A percentile compares a stretch with the other conserved stretches of the same genome.
Conservation (phyloP, 2,113 vertebrate species). For the Rhinichthys klamathensis region DNA sequence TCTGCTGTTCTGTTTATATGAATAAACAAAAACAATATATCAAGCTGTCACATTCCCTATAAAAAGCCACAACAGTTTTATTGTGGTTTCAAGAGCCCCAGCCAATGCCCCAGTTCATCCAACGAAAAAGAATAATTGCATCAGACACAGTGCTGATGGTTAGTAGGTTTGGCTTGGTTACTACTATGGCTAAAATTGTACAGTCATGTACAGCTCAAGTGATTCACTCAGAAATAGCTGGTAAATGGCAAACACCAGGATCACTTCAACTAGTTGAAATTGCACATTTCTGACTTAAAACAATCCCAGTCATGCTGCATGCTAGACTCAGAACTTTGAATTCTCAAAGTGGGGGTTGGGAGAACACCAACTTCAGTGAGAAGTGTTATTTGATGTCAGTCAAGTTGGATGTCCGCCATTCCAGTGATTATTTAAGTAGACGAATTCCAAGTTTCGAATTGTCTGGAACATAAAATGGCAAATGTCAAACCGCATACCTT, state of each 20-base stretch:
- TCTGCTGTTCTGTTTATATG: constrained; percentile 38
- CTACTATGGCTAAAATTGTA: no score
- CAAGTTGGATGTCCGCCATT: neutral
- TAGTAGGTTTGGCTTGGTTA: neutral
- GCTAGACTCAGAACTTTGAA: neutral
- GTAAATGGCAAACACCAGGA: no score
- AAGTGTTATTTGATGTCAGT: neutral
- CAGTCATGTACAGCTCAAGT: no score
- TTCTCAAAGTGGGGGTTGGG: neutral
- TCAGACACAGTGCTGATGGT: neutral
- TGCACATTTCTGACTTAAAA: neutral
- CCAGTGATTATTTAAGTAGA: neutral
- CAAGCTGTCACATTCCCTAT: constrained; percentile 40
- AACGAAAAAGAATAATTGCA: neutral
- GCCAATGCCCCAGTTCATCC: constrained; percentile 28
- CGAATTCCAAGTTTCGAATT: neutral
- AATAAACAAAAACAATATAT: constrained; percentile 46
- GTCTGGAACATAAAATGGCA: neutral
- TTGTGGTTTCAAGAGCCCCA: constrained; percentile 3
- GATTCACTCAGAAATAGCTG: no score
- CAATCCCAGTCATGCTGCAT: no score
- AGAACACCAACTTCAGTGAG: neutral
- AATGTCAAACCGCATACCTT: neutral
- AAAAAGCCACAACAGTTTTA: constrained; percentile 17
- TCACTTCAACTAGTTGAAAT: no score